Evolutionary conservation across 2,888 invertebrate genomes (phyloP).

Genomic region (Eupithecia insigniata): DNA sequence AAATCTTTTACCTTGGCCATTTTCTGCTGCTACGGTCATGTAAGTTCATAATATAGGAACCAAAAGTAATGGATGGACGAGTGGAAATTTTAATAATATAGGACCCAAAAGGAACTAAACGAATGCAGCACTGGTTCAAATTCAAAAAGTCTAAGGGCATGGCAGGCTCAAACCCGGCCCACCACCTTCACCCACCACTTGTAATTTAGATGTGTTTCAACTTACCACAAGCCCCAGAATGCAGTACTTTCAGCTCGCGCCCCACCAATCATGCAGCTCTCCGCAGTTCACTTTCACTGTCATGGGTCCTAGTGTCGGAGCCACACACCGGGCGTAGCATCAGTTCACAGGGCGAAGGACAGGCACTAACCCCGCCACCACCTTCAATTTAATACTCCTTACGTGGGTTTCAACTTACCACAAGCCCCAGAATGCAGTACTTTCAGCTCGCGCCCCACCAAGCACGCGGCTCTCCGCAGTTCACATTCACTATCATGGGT

Average conservation of each 20-base stretch:
- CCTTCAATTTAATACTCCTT: slow-evolving; percentile 85
- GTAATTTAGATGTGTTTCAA: slow-evolving; percentile 44
- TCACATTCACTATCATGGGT: slow-evolving; percentile 94
- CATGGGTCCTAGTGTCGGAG: slow-evolving; percentile 92
- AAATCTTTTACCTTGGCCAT: too few relatives aligned
- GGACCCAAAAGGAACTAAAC: too few relatives aligned
- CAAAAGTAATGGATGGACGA: too few relatives aligned
- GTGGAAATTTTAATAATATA: too few relatives aligned
- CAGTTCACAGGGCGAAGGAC: slow-evolving; percentile 91
- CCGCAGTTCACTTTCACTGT: slow-evolving; percentile 91
- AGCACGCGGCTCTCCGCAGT: slow-evolving; percentile 88
- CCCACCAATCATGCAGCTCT: slow-evolving; percentile 87
- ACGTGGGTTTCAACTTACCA: slow-evolving; percentile 62
- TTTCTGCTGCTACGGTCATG: too few relatives aligned
- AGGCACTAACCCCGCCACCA: slow-evolving; percentile 91
- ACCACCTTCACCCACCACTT: too few relatives aligned
- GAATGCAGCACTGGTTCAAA: too few relatives aligned
- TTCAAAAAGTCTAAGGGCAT: too few relatives aligned
- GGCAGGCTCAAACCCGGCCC: slow-evolving; percentile 94
- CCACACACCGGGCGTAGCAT: slow-evolving; percentile 93
- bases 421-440: slow-evolving; percentile 79
- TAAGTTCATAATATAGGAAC: too few relatives aligned
- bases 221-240: slow-evolving; percentile 80
- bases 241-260: slow-evolving; percentile 72
- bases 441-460: slow-evolving; percentile 76